These are phyloP conservation scores for Botrylloides violaceus DNA, from an alignment of 23 tunicate species.

Conservation along the genomic window DNA sequence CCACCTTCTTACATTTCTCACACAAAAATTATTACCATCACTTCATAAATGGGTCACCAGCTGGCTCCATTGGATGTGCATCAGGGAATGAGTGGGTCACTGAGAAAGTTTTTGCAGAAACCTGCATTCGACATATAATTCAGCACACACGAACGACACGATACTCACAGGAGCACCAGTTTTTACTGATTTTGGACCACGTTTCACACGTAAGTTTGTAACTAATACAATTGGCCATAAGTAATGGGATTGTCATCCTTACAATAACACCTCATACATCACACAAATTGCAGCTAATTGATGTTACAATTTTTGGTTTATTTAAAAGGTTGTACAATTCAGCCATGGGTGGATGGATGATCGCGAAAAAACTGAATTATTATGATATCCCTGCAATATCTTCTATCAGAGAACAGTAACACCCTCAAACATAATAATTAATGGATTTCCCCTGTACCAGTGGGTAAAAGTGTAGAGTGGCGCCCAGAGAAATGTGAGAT, in stretches of 20 bases:
- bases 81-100: conserved; percentile 14
- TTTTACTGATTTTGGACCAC: background rate
- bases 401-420: no score
- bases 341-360: conserved; percentile 29
- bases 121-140: background rate
- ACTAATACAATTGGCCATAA: conserved; percentile 5
- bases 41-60: conserved; percentile 12
- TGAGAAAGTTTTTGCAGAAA: conserved; percentile 20
- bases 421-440: no score
- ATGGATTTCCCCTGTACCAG: no score
- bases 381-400: no score
- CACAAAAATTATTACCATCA: background rate
- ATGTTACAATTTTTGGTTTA: conserved; percentile 16
- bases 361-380: no score
- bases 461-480: no score
- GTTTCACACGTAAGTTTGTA: background rate
- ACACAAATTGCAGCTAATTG: conserved; percentile 19
- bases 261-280: conserved; percentile 25
- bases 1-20: background rate
- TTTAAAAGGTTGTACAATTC: conserved; percentile 29
- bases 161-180: background rate
- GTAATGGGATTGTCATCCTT: conserved; percentile 24
- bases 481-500: no score
- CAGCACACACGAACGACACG: no score
- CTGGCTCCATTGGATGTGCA: conserved; percentile 16